Percentiles rank a stretch among this genome's conserved stretches.
Evolutionary conservation across 2,888 invertebrate species (phyloP).

Genomic region (Caenorhabditis sinica): DNA sequence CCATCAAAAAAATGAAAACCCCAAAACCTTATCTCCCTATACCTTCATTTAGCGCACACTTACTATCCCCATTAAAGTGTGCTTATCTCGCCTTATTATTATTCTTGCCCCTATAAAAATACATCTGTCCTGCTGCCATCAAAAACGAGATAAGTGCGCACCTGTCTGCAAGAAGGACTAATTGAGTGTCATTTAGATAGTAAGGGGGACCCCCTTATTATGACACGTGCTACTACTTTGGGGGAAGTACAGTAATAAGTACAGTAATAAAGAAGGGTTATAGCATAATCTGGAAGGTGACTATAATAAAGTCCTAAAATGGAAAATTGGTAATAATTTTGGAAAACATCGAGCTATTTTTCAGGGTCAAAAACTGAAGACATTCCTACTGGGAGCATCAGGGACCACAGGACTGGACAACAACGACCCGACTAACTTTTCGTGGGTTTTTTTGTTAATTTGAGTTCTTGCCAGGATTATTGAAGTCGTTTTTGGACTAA

Average conservation of each 20-base stretch:
- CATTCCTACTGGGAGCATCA: constrained; percentile 36
- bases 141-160: constrained; percentile 21
- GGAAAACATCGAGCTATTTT: not conserved
- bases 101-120: not conserved
- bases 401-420: constrained; percentile 6
- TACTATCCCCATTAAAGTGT: not conserved
- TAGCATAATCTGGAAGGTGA: not conserved
- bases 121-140: constrained; percentile 20
- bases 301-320: not conserved
- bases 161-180: constrained; percentile 9
- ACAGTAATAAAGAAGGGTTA: not conserved
- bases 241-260: not conserved
- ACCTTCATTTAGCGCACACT: not conserved
- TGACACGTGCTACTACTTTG: not conserved
- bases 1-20: too few relatives aligned
- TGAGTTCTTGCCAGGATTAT: not conserved
- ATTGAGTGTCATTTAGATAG: constrained; percentile 48
- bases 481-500: not conserved
- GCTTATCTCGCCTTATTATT: constrained; percentile 9
- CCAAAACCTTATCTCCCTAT: not conserved
- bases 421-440: constrained; percentile 37
- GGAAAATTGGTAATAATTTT: not conserved
- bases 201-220: not conserved
- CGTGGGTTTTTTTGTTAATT: constrained; percentile 15
- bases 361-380: constrained; percentile 42